Percentiles rank a stretch among this genome's conserved stretches.
phyloP scores from a whole-genome alignment of 2,113 vertebrate genomes.

The Puffinus mauretanicus region DNA sequence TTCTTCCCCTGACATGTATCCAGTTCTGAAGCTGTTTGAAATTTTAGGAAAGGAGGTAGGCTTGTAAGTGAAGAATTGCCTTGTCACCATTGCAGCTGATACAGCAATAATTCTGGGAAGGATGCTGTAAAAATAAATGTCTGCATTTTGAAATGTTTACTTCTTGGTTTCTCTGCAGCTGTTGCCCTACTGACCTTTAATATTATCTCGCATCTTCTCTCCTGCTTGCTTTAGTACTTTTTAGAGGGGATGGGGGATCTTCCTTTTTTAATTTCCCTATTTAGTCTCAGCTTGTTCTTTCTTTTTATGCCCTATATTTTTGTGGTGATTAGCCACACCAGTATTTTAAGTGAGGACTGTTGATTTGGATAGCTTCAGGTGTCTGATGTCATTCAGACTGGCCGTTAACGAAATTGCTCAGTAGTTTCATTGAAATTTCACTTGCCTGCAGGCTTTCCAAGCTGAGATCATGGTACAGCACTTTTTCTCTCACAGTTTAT shows the following conservation, averaged over 20 bases:
- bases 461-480: neutral
- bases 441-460: neutral
- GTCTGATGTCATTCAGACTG: neutral
- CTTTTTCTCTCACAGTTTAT: neutral
- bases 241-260: neutral
- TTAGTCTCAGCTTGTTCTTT: slow-evolving; percentile 39
- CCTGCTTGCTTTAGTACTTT: slow-evolving; percentile 48
- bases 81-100: slow-evolving; percentile 40
- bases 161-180: slow-evolving; percentile 57
- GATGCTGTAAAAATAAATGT: slow-evolving; percentile 59
- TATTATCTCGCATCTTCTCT: slow-evolving; percentile 9
- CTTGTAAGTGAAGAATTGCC: slow-evolving; percentile 8
- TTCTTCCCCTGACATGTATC: neutral
- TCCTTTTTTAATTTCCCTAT: slow-evolving; percentile 58
- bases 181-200: slow-evolving; percentile 40
- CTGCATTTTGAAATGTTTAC: slow-evolving; percentile 65
- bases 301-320: neutral
- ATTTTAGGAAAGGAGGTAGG: neutral
- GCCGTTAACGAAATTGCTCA: neutral
- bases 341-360: neutral
- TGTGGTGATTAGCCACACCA: neutral
- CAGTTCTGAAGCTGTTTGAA: neutral
- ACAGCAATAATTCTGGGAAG: slow-evolving; percentile 52
- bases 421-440: neutral
- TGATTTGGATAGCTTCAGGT: neutral